Base-by-base conservation (phyloP, 2,888 invertebrate species). In the Drosophila neonasuta region DNA sequence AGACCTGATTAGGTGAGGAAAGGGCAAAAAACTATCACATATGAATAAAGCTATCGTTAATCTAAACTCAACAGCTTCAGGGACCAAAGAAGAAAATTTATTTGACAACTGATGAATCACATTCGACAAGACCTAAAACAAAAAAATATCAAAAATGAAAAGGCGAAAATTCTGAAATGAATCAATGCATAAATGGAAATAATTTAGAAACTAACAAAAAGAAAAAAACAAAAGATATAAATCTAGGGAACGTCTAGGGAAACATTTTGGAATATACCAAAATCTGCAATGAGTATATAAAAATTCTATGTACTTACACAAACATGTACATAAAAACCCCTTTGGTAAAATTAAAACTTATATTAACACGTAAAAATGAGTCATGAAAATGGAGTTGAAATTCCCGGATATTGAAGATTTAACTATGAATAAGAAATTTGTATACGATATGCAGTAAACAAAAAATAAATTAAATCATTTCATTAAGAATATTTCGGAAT, bases 51-150 rank as follows among this genome's bases (percentile, higher is more conserved):
- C 71, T 77, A 75, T 78, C 80, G 70, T 79, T 77, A 72, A 86
- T 80, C 79, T 80, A 80, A 85, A 85, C 87, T 83, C 86, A 87
- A 80, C 88, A 87, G 87, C 86, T 89, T 89, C 90, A 89, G 89
- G 89, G 89, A 89, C 89, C 89, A 90, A 89, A 81, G 58, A 72
- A 70, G 64, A 69, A 71, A 64, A 71, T 66, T 67, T 61, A 68
- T 71, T 61, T 24, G 62, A 68, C 48, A 52, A 80, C 74, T 69
- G 66, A 65, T 66, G 10, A 30, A 46, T 62, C 68, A 56, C 42
- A 46, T 60, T 74, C 56, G 48, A 42, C 49, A 75, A 66, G 69
- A 56, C 49, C 48, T 49, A 17, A 59, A 74, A 72, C 61, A 17
- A 59, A 24, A 20, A 6, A 74, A 72, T 63, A 56, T 59, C 29